These are phyloP conservation scores for Metridium senile DNA, from an alignment of 92 coral and sea anemone species.

Conservation along the genomic window DNA sequence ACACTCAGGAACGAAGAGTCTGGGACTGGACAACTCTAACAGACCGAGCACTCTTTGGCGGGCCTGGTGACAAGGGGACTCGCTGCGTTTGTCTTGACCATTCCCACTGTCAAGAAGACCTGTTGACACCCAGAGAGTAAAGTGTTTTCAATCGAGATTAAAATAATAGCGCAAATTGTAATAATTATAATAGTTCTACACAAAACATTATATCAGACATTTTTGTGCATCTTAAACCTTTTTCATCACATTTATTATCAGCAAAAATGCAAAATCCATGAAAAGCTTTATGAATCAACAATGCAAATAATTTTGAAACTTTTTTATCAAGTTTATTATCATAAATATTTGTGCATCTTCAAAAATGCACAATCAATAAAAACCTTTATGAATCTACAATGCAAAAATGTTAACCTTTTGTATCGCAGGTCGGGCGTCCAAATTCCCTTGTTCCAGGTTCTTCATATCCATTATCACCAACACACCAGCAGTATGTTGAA, in stretches of 20 bases:
- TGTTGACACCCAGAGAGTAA: too few species aligned
- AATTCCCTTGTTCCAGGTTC: conserved; percentile 61
- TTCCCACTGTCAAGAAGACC: conserved; percentile 16
- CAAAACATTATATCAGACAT: too few species aligned
- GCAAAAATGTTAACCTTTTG: conserved; percentile 30
- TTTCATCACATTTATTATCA: too few species aligned
- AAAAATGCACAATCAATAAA: neutral
- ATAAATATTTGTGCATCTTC: too few species aligned
- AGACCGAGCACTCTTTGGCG: conserved; percentile 70
- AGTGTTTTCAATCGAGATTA: too few species aligned
- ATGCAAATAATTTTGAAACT: too few species aligned
- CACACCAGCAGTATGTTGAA: conserved; percentile 81
- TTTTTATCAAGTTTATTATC: too few species aligned
- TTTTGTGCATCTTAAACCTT: too few species aligned
- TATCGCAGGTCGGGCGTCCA: conserved; percentile 77
- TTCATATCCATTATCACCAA: conserved; percentile 60
- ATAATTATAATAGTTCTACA: too few species aligned
- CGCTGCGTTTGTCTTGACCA: conserved; percentile 27
- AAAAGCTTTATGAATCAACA: too few species aligned
- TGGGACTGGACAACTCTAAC: conserved; percentile 62
- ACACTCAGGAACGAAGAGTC: conserved; percentile 79
- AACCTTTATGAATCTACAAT: neutral
- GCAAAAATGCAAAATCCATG: too few species aligned
- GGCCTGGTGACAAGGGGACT: conserved; percentile 60
- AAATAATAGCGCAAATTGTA: too few species aligned